A percentile compares a stretch with the other conserved stretches of the same genome.
Conservation (phyloP, 2,888 invertebrate species). For the Agriotes lineatus region DNA sequence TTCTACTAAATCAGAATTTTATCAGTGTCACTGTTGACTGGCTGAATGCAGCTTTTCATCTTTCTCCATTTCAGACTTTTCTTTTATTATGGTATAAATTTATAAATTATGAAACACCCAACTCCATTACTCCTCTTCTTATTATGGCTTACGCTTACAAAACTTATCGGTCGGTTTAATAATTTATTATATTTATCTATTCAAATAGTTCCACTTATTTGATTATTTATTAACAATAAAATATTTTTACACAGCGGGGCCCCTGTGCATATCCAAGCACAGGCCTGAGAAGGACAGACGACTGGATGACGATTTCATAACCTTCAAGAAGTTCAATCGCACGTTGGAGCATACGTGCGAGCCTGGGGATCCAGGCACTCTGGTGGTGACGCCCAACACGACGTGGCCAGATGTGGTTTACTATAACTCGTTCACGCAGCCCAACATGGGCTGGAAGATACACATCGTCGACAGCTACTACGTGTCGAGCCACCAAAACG, state of each 20-base stretch:
- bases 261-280: conserved; percentile 81
- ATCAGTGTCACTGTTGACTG: no score
- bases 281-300: conserved; percentile 77
- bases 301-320: conserved; percentile 80
- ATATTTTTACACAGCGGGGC: conserved; percentile 72
- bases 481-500: conserved; percentile 51
- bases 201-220: no score
- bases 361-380: conserved; percentile 77
- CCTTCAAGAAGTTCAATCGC: conserved; percentile 88
- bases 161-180: no score
- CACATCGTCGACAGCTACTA: conserved; percentile 86
- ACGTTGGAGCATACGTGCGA: conserved; percentile 80
- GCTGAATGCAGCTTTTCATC: no score
- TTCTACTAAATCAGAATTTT: no score
- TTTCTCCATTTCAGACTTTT: no score
- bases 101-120: no score
- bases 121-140: no score
- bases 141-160: no score
- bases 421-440: conserved; percentile 92
- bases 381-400: conserved; percentile 87
- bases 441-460: conserved; percentile 96
- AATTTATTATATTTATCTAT: no score
- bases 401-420: conserved; percentile 94
- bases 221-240: no score
- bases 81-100: no score